phyloP scores from a whole-genome alignment of 1,140 invertebrate species.

The Nephotettix cincticeps region DNA sequence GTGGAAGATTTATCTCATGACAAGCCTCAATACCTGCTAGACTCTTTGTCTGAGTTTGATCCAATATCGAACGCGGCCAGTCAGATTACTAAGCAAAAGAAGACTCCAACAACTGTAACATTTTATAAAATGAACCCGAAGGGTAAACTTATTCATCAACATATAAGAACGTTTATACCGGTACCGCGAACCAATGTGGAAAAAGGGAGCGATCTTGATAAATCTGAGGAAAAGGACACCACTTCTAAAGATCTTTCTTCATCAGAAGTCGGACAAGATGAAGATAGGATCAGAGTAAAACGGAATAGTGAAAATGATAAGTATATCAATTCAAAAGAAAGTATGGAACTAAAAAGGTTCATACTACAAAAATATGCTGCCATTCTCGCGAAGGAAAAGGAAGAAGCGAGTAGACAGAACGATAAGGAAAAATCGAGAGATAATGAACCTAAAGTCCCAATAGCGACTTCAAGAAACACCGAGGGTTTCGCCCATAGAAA shows the following conservation, averaged over 20 bases:
- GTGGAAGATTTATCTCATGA: background rate
- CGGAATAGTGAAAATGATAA: conserved; percentile 18
- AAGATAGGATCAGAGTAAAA: conserved; percentile 28
- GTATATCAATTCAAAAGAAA: conserved; percentile 23
- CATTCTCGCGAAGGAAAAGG: conserved; percentile 1
- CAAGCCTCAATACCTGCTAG: no score
- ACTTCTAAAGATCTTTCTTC: background rate
- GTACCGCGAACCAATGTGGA: no score
- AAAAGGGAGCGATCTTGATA: no score
- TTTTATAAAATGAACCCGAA: conserved; percentile 6
- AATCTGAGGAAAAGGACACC: no score
- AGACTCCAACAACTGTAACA: no score
- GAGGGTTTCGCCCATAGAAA: conserved; percentile 17
- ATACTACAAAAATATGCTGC: conserved; percentile 13
- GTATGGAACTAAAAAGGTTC: conserved; percentile 1
- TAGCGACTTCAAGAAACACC: conserved; percentile 5
- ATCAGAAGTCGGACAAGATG: conserved; percentile 18
- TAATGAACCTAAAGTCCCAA: background rate
- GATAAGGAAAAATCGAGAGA: background rate
- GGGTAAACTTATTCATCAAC: background rate
- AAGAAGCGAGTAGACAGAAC: background rate
- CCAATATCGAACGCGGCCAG: no score
- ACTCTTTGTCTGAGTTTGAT: no score
- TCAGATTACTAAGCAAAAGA: no score
- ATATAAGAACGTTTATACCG: conserved; percentile 24